Percentiles rank a stretch among this genome's conserved stretches.
phyloP scores from a whole-genome alignment of 2,797 vertebrate genomes.

The Sebastes aleutianus region DNA sequence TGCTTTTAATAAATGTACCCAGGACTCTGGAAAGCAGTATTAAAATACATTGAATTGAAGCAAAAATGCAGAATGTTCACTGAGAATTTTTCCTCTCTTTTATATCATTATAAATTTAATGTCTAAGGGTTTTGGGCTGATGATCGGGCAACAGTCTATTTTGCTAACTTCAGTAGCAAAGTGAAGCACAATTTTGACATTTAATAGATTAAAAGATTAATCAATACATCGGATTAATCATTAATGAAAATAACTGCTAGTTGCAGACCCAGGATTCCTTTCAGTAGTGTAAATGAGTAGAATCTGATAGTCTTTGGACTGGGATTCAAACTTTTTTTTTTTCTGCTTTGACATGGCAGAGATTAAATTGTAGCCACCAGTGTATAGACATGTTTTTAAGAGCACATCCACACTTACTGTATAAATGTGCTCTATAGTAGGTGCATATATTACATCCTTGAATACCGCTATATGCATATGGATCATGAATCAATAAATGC shows the following conservation, averaged over 20 bases:
- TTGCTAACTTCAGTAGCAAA: not conserved
- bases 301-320: not conserved
- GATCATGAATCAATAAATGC: not conserved
- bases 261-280: not conserved
- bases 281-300: not conserved
- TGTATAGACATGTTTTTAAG: slow-evolving; percentile 1
- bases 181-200: not conserved
- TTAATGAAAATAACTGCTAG: not conserved
- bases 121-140: not conserved
- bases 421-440: not conserved
- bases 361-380: not conserved
- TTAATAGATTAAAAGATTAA: not conserved
- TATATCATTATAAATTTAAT: not conserved
- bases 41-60: not conserved
- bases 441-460: not conserved
- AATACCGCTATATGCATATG: not conserved
- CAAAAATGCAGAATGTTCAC: not conserved
- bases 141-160: not conserved
- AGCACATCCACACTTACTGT: not conserved
- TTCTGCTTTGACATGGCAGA: not conserved
- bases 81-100: not conserved
- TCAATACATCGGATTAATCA: not conserved
- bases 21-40: not conserved
- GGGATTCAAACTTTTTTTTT: not conserved
- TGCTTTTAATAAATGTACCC: not conserved